Evolutionary conservation across 2,797 vertebrate species (phyloP).

Genomic region (Peromyscus aztecus): DNA sequence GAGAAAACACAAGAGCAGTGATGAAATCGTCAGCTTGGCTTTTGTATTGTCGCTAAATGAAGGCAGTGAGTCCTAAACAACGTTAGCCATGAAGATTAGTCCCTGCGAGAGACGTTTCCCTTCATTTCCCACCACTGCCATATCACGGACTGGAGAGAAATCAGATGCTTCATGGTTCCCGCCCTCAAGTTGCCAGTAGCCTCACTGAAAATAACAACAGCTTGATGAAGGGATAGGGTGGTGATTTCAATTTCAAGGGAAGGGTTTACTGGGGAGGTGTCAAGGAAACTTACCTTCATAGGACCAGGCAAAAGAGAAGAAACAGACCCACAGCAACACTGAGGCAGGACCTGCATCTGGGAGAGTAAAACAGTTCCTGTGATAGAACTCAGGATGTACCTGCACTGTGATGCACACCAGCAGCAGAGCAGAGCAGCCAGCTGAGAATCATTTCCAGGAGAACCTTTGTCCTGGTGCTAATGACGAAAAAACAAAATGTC

Average conservation of each 20-base stretch:
- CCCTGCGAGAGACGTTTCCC: not conserved
- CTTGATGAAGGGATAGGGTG: not conserved
- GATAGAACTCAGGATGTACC: not conserved
- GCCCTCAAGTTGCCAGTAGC: not conserved
- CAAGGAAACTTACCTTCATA: not conserved
- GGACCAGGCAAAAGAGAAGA: not conserved
- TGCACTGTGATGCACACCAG: not conserved
- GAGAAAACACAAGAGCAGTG: not conserved
- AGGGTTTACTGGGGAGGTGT: not conserved
- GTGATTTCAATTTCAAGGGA: not conserved
- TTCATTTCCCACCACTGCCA: not conserved
- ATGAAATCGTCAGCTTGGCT: not conserved
- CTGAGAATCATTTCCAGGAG: not conserved
- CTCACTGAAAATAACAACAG: not conserved
- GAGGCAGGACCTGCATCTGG: not conserved
- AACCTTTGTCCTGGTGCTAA: not conserved
- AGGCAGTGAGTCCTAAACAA: not conserved
- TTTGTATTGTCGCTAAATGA: not conserved
- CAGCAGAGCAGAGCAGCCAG: not conserved
- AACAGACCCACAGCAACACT: accelerated
- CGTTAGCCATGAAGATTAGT: not conserved
- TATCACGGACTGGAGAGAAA: not conserved
- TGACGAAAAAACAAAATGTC: not conserved
- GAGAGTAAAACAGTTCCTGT: not conserved
- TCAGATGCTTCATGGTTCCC: not conserved